Percentiles rank a stretch among this genome's conserved stretches.
Conservation (phyloP, 2,113 vertebrate species). For the Aspidoscelis tigris region DNA sequence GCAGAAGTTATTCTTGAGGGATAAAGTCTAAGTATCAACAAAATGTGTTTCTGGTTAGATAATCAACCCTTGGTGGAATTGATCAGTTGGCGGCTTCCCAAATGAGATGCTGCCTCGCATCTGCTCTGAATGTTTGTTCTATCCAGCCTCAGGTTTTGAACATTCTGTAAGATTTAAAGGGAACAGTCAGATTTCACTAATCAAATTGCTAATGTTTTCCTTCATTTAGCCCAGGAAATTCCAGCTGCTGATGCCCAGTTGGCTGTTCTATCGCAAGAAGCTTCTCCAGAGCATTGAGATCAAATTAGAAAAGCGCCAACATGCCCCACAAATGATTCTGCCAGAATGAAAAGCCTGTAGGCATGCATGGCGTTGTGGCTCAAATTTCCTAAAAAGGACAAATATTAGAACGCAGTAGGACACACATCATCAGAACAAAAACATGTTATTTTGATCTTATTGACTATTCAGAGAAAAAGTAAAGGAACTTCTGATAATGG, state of each 20-base stretch:
- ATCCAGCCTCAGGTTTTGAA: conserved; percentile 55
- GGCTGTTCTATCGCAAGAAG: conserved; percentile 29
- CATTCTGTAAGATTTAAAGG: conserved; percentile 57
- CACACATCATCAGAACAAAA: conserved; percentile 34
- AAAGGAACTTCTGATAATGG: not conserved
- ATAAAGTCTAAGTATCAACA: conserved; percentile 70
- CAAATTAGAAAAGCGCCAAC: conserved; percentile 51
- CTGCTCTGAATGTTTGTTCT: conserved; percentile 70
- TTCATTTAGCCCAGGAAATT: conserved; percentile 64
- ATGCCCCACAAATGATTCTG: conserved; percentile 39
- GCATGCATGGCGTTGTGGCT: conserved; percentile 7
- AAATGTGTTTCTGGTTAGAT: conserved; percentile 77
- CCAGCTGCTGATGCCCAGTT: conserved; percentile 42
- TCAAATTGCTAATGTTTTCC: conserved; percentile 57
- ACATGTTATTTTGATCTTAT: conserved; percentile 4
- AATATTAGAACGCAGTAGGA: conserved; percentile 43
- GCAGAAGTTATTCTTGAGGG: conserved; percentile 71
- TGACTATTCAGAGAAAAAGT: not conserved
- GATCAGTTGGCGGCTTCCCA: conserved; percentile 68
- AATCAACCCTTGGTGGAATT: conserved; percentile 69
- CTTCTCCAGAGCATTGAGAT: conserved; percentile 39
- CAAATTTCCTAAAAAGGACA: conserved; percentile 26
- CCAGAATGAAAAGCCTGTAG: conserved; percentile 15
- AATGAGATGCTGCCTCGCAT: conserved; percentile 57
- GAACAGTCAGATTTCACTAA: conserved; percentile 57